These are phyloP conservation scores for Enteromius anoplus DNA, from an alignment of 2,797 vertebrate species.

Conservation along the genomic window DNA sequence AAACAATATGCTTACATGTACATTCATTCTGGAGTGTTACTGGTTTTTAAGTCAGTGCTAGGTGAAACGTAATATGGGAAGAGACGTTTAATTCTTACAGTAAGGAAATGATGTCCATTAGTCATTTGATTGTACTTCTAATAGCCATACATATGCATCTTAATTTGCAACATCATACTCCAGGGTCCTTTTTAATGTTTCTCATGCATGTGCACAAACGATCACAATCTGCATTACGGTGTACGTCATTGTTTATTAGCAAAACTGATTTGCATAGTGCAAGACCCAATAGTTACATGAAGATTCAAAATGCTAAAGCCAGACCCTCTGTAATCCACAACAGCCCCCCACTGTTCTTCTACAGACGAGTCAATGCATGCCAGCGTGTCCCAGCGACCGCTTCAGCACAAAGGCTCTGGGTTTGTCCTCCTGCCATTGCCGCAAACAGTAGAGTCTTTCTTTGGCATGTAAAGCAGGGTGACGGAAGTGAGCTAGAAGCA, in stretches of 20 bases:
- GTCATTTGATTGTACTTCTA: background rate
- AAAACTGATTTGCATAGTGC: slow-evolving; percentile 60
- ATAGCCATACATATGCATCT: background rate
- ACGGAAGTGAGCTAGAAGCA: slow-evolving; percentile 61
- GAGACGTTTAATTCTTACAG: background rate
- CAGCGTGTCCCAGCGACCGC: slow-evolving; percentile 54
- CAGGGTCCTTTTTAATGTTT: slow-evolving; percentile 48
- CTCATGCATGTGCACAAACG: slow-evolving; percentile 51
- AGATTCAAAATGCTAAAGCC: slow-evolving; percentile 46
- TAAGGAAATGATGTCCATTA: background rate
- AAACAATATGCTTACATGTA: background rate
- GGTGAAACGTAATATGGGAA: background rate
- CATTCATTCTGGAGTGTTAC: background rate
- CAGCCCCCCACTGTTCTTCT: slow-evolving; percentile 53
- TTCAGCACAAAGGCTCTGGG: slow-evolving; percentile 61
- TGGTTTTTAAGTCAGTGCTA: background rate
- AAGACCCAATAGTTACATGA: slow-evolving; percentile 68
- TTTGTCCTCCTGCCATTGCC: slow-evolving; percentile 58
- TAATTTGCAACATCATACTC: slow-evolving; percentile 29
- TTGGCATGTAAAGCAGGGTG: slow-evolving; percentile 55
- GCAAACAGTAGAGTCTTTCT: slow-evolving; percentile 74
- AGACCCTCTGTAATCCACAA: slow-evolving; percentile 41
- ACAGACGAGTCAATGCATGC: slow-evolving; percentile 48
- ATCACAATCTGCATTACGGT: slow-evolving; percentile 60
- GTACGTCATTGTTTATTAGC: slow-evolving; percentile 47